Conservation (phyloP, 2,888 invertebrate species). For the Galerucella pusilla region DNA sequence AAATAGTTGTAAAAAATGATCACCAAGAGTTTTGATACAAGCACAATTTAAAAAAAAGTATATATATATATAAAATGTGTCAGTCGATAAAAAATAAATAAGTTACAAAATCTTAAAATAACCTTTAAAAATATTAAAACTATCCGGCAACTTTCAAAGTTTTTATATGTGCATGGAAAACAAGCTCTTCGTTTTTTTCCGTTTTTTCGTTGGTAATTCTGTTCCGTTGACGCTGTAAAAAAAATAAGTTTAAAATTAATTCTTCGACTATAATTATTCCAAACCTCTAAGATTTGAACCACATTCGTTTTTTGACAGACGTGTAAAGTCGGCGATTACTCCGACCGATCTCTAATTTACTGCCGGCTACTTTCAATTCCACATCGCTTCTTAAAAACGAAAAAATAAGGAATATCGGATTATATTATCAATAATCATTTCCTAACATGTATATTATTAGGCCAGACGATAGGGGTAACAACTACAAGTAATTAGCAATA, state of each 20-base stretch:
- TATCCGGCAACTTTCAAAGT: neutral
- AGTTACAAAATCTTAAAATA: too few species aligned
- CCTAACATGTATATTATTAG: neutral
- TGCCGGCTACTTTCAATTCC: constrained; percentile 14
- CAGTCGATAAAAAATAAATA: neutral
- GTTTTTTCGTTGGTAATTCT: neutral
- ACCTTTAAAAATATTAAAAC: neutral
- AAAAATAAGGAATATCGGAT: neutral
- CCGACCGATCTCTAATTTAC: constrained; percentile 15
- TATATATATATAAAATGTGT: neutral
- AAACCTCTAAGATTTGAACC: constrained; percentile 21
- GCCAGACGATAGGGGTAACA: too few species aligned
- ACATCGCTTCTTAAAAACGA: constrained; percentile 20
- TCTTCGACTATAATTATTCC: neutral
- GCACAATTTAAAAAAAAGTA: neutral
- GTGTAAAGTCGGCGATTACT: constrained; percentile 18
- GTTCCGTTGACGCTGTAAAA: constrained; percentile 7
- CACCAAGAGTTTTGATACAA: too few species aligned
- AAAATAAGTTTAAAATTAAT: constrained; percentile 9
- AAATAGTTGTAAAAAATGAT: too few species aligned
- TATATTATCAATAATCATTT: neutral
- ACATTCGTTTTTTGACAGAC: constrained; percentile 25
- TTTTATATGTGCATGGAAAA: neutral
- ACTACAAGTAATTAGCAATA: too few species aligned
- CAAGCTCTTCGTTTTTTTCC: constrained; percentile 8